A percentile compares a stretch with the other conserved stretches of the same genome.
These are phyloP conservation scores for Bettongia penicillata DNA, from an alignment of 2,113 vertebrate genomes.

Conservation along the genomic window DNA sequence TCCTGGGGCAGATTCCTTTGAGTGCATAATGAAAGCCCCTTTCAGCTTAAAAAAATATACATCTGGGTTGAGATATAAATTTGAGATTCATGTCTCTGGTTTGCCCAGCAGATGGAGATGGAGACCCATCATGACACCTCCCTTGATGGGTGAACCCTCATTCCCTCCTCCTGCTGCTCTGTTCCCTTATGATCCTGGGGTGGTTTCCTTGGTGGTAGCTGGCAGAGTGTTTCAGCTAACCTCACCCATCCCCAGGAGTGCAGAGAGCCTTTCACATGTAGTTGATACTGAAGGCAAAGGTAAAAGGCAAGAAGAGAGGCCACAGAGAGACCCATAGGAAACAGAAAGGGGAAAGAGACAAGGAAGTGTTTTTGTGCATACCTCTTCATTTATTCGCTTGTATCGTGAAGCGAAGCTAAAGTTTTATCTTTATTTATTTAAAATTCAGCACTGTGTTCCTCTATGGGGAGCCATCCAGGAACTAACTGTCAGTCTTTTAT, in stretches of 20 bases:
- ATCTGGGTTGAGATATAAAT: background rate
- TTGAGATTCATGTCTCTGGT: background rate
- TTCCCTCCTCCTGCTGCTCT: background rate
- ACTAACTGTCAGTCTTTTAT: slow-evolving; percentile 45
- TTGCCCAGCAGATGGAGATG: slow-evolving; percentile 82
- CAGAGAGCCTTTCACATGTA: background rate
- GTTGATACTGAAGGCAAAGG: background rate
- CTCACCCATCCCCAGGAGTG: slow-evolving; percentile 30
- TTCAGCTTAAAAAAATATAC: background rate
- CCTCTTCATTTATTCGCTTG: background rate
- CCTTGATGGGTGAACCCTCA: background rate
- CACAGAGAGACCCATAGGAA: background rate
- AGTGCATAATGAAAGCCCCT: background rate
- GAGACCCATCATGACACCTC: slow-evolving; percentile 55
- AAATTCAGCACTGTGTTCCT: background rate
- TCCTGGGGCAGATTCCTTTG: background rate
- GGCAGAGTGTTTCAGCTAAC: slow-evolving; percentile 2
- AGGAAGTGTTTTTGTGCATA: background rate
- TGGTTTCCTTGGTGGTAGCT: background rate
- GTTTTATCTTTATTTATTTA: background rate
- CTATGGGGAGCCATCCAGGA: slow-evolving; percentile 49
- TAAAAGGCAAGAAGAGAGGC: background rate
- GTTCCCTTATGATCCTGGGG: slow-evolving; percentile 24
- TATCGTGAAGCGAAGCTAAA: background rate
- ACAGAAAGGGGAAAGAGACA: background rate